A percentile compares a stretch with the other conserved stretches of the same genome.
These are phyloP conservation scores for Slavum lentiscoides DNA, from an alignment of 2,888 invertebrate genomes.

Conservation along the genomic window DNA sequence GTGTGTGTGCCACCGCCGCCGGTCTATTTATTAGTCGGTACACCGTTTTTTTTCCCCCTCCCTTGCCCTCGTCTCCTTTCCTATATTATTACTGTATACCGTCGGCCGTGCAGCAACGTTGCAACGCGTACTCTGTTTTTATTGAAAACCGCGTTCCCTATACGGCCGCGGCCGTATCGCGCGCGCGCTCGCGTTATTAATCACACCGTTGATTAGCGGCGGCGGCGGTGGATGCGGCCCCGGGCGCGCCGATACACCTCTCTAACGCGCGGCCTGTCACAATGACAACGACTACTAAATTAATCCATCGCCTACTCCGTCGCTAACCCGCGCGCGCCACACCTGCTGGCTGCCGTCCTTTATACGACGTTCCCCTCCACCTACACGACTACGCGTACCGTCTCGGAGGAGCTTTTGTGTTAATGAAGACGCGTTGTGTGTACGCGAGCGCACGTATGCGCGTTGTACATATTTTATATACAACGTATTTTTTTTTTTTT, in stretches of 20 bases:
- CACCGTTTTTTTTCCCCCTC: slow-evolving; percentile 23
- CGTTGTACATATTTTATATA: too few species aligned
- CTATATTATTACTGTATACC: too few species aligned
- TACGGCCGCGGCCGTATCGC: background rate
- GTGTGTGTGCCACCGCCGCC: background rate
- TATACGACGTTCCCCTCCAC: background rate
- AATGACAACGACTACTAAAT: slow-evolving; percentile 50
- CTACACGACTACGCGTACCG: background rate
- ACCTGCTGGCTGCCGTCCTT: slow-evolving; percentile 12
- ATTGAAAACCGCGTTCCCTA: slow-evolving; percentile 18
- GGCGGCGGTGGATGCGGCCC: background rate
- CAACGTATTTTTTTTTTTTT: background rate
- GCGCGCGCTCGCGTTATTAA: slow-evolving; percentile 43
- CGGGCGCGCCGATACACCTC: too few species aligned
- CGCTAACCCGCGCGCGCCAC: background rate
- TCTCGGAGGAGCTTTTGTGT: slow-evolving; percentile 38
- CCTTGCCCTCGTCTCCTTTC: too few species aligned
- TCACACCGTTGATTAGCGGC: slow-evolving; percentile 51
- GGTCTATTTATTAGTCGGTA: slow-evolving; percentile 52
- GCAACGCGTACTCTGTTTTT: slow-evolving; percentile 20
- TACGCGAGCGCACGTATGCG: background rate
- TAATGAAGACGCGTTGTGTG: slow-evolving; percentile 41
- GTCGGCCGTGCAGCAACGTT: background rate
- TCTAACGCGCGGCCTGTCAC: slow-evolving; percentile 39
- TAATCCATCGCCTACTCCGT: slow-evolving; percentile 41